phyloP scores from a whole-genome alignment of 2,113 vertebrate genomes.

The Caloenas nicobarica region DNA sequence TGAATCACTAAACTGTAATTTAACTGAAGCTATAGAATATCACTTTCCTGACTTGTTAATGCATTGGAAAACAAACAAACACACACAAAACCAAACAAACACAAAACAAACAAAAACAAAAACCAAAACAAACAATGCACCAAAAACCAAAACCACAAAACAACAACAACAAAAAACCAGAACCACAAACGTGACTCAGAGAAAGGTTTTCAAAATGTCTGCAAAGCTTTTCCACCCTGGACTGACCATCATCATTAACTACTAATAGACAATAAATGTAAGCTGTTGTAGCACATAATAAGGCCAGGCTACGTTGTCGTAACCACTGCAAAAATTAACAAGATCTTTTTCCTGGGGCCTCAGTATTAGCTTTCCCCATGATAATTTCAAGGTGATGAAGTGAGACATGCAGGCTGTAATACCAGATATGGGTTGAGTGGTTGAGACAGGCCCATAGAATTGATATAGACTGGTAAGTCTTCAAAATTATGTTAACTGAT shows the following conservation, averaged over 20 bases:
- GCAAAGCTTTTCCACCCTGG: neutral
- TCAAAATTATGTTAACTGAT: neutral
- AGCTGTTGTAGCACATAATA: neutral
- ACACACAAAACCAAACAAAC: too few relatives aligned
- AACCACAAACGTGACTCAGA: neutral
- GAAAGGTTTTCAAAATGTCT: neutral
- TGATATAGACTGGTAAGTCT: neutral
- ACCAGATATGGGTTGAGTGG: neutral
- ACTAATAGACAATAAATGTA: neutral
- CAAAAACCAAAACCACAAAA: too few relatives aligned
- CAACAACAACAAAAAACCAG: too few relatives aligned
- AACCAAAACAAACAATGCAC: too few relatives aligned
- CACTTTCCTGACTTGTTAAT: neutral
- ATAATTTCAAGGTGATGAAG: neutral
- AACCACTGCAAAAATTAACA: neutral
- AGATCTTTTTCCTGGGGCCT: neutral
- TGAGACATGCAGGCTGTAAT: neutral
- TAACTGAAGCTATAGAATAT: neutral
- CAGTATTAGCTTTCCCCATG: neutral
- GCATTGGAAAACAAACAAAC: neutral
- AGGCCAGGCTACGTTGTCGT: neutral
- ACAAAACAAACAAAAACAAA: too few relatives aligned
- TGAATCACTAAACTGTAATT: neutral
- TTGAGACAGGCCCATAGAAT: neutral
- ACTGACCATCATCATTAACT: neutral